These are phyloP conservation scores for Eunapius fragilis DNA, from an alignment of 37 sponge, comb jelly and placozoan species.

Conservation along the genomic window DNA sequence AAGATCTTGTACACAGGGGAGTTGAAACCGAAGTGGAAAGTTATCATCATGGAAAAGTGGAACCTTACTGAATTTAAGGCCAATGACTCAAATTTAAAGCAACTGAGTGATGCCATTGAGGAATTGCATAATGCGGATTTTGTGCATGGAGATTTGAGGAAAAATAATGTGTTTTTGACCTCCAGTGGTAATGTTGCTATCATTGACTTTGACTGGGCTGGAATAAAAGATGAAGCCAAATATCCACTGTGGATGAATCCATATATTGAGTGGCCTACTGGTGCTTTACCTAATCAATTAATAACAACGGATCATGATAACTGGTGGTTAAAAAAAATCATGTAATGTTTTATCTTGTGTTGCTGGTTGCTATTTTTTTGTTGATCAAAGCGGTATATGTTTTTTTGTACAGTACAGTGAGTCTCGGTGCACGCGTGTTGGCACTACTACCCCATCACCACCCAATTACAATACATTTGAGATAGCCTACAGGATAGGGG, in stretches of 20 bases:
- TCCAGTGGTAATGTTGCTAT: not conserved
- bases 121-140: not conserved
- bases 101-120: not conserved
- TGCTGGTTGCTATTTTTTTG: not conserved
- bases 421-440: too few relatives aligned
- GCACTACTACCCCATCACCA: too few relatives aligned
- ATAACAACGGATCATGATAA: conserved; percentile 5
- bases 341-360: not conserved
- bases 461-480: too few relatives aligned
- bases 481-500: too few relatives aligned
- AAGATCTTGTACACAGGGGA: too few relatives aligned
- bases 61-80: too few relatives aligned
- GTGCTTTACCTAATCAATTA: not conserved
- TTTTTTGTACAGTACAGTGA: too few relatives aligned
- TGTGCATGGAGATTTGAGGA: conserved; percentile 22
- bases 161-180: conserved; percentile 9
- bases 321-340: too few relatives aligned
- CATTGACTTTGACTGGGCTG: conserved; percentile 50
- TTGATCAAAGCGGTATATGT: too few relatives aligned
- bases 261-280: not conserved
- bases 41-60: too few relatives aligned
- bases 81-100: too few relatives aligned
- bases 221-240: conserved; percentile 1
- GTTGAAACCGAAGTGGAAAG: too few relatives aligned
- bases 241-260: conserved; percentile 24